Evolutionary conservation across 2,888 invertebrate species (phyloP).

Genomic region (Apodemia hepburni): DNA sequence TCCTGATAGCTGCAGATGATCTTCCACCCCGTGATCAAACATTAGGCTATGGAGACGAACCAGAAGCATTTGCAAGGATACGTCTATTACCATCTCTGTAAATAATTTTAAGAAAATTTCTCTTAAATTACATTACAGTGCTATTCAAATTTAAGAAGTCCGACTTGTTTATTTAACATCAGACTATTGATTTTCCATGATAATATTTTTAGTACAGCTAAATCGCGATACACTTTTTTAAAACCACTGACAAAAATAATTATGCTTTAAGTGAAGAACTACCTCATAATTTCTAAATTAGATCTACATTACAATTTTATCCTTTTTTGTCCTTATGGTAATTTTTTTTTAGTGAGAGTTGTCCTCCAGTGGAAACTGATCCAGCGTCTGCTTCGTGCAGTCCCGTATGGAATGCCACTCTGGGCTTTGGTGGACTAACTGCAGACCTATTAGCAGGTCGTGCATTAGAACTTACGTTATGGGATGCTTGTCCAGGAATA

Average conservation of each 20-base stretch:
- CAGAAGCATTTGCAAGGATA: slow-evolving; percentile 92
- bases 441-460: slow-evolving; percentile 90
- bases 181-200: not conserved
- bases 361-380: slow-evolving; percentile 89
- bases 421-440: slow-evolving; percentile 89
- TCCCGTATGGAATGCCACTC: slow-evolving; percentile 95
- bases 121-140: too few species aligned
- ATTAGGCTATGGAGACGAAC: slow-evolving; percentile 87
- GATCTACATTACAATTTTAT: too few species aligned
- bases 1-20: slow-evolving; percentile 92
- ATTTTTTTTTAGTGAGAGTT: slow-evolving; percentile 81
- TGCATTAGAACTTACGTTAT: slow-evolving; percentile 91
- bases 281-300: too few species aligned
- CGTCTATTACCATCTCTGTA: slow-evolving; percentile 90
- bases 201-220: too few species aligned
- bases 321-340: too few species aligned
- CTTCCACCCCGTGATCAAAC: slow-evolving; percentile 89
- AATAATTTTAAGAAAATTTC: slow-evolving; percentile 46
- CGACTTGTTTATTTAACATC: too few species aligned
- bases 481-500: slow-evolving; percentile 92
- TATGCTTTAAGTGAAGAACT: too few species aligned
- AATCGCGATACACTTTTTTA: too few species aligned
- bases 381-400: slow-evolving; percentile 92
- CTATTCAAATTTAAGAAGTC: too few species aligned
- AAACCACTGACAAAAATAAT: too few species aligned